Percentiles rank a stretch among this genome's conserved stretches.
Conservation (phyloP, 1,140 invertebrate species). For the Himalopsyche phryganea region DNA sequence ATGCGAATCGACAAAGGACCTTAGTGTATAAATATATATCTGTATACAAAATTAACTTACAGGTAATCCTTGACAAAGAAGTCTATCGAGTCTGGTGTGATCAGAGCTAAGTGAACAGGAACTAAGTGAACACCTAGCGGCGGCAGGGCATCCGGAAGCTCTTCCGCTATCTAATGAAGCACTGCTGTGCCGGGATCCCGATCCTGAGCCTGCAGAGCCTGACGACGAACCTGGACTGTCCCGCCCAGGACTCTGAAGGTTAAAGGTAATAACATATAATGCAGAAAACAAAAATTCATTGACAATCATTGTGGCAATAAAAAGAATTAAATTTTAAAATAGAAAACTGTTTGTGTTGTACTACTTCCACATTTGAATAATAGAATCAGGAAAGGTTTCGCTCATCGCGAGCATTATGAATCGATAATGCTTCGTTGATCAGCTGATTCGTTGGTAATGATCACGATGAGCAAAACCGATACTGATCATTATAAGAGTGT, state of each 20-base stretch:
- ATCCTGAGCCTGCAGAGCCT: constrained; percentile 68
- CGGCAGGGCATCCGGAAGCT: constrained; percentile 68
- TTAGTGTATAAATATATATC: no score
- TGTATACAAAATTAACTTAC: constrained; percentile 44
- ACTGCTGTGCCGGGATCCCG: constrained; percentile 74
- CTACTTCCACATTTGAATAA: no score
- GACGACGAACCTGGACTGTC: constrained; percentile 86
- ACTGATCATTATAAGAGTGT: no score
- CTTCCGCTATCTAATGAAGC: constrained; percentile 89
- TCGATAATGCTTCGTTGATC: no score
- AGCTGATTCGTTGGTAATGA: no score
- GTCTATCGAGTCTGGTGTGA: constrained; percentile 61
- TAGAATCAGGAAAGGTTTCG: no score
- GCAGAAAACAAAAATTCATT: background rate
- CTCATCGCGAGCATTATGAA: no score
- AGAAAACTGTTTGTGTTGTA: no score
- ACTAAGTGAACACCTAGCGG: constrained; percentile 61
- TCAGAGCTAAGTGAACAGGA: constrained; percentile 75
- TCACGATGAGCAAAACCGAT: no score
- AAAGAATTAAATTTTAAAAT: no score
- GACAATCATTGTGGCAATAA: background rate
- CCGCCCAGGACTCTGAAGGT: constrained; percentile 73
- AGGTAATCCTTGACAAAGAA: constrained; percentile 62
- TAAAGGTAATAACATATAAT: background rate
- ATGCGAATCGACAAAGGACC: no score